Evolutionary conservation across 2,797 vertebrate species (phyloP).

Genomic region (Podarcis siculus): DNA sequence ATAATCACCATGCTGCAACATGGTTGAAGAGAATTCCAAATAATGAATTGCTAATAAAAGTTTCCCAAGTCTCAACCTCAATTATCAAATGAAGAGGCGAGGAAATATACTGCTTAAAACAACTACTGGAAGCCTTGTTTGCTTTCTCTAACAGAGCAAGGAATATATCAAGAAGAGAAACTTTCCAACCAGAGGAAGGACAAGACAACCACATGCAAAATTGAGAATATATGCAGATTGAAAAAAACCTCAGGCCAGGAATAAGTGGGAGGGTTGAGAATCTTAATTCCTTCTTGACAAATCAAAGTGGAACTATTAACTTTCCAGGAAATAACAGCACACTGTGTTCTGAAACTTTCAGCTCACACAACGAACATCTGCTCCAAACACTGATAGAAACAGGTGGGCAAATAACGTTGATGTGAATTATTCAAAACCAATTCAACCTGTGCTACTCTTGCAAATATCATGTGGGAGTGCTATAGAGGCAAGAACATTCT

Average conservation of each 20-base stretch:
- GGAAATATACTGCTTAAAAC: background rate
- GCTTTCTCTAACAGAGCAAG: background rate
- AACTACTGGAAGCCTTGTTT: slow-evolving; percentile 3
- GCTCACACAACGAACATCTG: background rate
- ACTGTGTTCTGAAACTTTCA: background rate
- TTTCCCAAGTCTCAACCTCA: slow-evolving; percentile 18
- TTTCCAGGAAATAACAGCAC: rapidly evolving
- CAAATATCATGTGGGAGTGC: background rate
- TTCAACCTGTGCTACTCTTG: background rate
- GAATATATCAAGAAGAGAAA: background rate
- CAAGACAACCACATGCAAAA: background rate
- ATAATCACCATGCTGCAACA: background rate
- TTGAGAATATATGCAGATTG: background rate
- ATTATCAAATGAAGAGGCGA: slow-evolving; percentile 1
- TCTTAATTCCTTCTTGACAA: background rate
- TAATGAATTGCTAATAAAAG: background rate
- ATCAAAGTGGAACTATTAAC: background rate
- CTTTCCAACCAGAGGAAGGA: background rate
- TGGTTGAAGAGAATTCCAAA: slow-evolving; percentile 34
- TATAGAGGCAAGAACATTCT: background rate
- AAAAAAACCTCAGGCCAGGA: background rate
- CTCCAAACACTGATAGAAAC: background rate
- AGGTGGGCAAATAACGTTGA: slow-evolving; percentile 4
- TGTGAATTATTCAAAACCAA: background rate
- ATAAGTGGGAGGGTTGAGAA: background rate